Evolutionary conservation across 2,113 vertebrate genomes (phyloP).

Genomic region (Oophaga pumilio): DNA sequence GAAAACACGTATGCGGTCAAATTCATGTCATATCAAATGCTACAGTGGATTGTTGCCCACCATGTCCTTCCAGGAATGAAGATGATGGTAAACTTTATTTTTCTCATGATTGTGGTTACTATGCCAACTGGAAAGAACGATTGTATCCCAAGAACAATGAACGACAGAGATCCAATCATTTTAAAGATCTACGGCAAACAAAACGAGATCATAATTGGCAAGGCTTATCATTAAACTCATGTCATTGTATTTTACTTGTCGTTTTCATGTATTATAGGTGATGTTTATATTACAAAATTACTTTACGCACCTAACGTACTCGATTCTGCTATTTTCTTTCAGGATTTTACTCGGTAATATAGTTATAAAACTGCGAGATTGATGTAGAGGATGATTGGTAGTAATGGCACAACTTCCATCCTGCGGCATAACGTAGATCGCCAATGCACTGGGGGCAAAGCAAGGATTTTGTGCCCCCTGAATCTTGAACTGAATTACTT

Average conservation of each 20-base stretch:
- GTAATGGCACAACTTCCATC: too few relatives aligned
- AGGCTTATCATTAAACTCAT: not conserved
- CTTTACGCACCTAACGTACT: not conserved
- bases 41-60: not conserved
- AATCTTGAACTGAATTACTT: too few relatives aligned
- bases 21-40: too few relatives aligned
- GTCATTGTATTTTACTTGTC: not conserved
- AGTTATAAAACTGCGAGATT: too few relatives aligned
- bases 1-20: too few relatives aligned
- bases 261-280: not conserved
- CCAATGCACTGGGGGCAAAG: too few relatives aligned
- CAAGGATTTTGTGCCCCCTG: too few relatives aligned
- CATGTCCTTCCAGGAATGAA: not conserved
- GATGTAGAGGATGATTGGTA: too few relatives aligned
- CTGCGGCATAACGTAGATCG: too few relatives aligned
- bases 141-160: not conserved
- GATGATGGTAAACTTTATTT: not conserved
- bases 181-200: not conserved
- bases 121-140: slow-evolving; percentile 1
- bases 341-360: too few relatives aligned
- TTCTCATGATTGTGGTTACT: not conserved
- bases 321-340: too few relatives aligned
- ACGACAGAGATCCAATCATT: not conserved
- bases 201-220: not conserved
- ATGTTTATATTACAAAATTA: not conserved